A percentile compares a stretch with the other conserved stretches of the same genome.
phyloP scores from a whole-genome alignment of 2,888 invertebrate species.

The Oxystoma pomonae region DNA sequence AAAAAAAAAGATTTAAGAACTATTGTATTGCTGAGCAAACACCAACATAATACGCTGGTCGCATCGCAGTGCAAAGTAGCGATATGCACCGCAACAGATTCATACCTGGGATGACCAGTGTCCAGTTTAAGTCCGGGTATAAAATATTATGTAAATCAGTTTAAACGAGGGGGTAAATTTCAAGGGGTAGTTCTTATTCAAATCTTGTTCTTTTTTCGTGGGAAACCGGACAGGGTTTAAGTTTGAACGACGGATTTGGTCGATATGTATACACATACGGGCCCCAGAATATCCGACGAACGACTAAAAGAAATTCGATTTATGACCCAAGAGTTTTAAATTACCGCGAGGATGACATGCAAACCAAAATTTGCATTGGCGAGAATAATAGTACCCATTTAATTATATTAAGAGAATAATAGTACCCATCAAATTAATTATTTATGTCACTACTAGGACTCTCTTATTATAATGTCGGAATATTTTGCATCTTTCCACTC shows the following conservation, averaged over 20 bases:
- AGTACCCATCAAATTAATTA: no score
- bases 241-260: not conserved
- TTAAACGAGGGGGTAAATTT: slow-evolving; percentile 23
- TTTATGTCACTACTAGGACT: no score
- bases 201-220: slow-evolving; percentile 40
- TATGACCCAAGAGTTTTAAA: no score
- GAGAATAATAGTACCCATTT: slow-evolving; percentile 3
- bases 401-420: not conserved
- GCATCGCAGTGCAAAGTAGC: no score
- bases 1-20: no score
- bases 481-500: no score
- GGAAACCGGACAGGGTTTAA: slow-evolving; percentile 32
- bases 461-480: no score
- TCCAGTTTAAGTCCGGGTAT: slow-evolving; percentile 30
- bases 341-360: no score
- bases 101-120: slow-evolving; percentile 40
- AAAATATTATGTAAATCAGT: slow-evolving; percentile 42
- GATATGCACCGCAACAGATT: no score
- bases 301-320: slow-evolving; percentile 25
- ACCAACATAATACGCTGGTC: no score
- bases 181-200: slow-evolving; percentile 38
- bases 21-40: no score
- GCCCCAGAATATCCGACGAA: slow-evolving; percentile 22
- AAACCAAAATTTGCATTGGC: slow-evolving; percentile 33
- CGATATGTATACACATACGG: slow-evolving; percentile 24